Evolutionary conservation across 2,797 vertebrate species (phyloP), one percentile per base, ranked within the genome.

Genomic region (Leptoclinus maculatus): DNA sequence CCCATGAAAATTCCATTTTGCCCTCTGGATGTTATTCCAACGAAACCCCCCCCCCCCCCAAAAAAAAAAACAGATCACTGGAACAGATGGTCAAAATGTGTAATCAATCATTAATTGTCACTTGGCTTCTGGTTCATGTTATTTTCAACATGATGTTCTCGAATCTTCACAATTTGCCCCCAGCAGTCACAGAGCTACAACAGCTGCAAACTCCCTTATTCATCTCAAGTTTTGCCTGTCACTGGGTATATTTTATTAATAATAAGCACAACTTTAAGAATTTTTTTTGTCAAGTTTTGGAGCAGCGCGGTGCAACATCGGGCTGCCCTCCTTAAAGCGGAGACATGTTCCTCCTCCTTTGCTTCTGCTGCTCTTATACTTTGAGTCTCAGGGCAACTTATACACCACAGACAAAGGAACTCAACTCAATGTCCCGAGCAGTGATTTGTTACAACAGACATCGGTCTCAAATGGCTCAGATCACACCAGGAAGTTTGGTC

Each of bases 11-110:
- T 53, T 64, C 23, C 3, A 2, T 66, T n/a, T n/a, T 60, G 59
- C 74, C 88, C 76, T 86, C 68, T 78, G 84, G 83, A 79, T 84
- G 68, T 83, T 89, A 19, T 86, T 90, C 71, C 72, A 88, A 75
- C 74, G 86, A 83, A 90, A 69, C 54, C 34, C 59, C 36, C 16
- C 43, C 38, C 43, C 41, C 27, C 29, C 4, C 29, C 29, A 32
- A 32, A 32, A 11, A 23, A 54, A 39, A 68, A 79, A 76, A 66
- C 67, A 79, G 41, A 78, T 76, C 67, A 56, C 7, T 64, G 57
- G 74, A 90, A 83, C 87, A 88, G 82, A 90, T 88, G 84, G 88
- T 82, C 77, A 54, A 71, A 80, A 64, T 71, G 62, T 68, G 58
- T 23, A 17, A 85, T 86, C 74, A 87, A 85, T 89, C 83, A 81